Evolutionary conservation across 2,888 invertebrate species (phyloP).

Genomic region (Epistrophella euchroma): DNA sequence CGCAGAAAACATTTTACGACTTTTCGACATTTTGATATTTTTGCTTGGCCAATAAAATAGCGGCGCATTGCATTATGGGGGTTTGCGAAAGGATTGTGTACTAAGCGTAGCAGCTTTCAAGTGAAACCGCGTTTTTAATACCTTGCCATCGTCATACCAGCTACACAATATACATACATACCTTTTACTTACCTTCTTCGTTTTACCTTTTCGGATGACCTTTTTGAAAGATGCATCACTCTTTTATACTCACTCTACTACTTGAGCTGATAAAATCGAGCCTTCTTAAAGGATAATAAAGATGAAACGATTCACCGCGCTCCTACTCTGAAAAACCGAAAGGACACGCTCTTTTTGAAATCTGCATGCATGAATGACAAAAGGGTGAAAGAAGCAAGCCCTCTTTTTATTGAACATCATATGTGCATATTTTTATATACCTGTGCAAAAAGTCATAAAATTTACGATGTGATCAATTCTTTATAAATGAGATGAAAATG

Average conservation of each 20-base stretch:
- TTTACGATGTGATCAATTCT: conserved; percentile 62
- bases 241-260: conserved; percentile 28
- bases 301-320: conserved; percentile 66
- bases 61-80: conserved; percentile 41
- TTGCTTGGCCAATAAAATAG: conserved; percentile 74
- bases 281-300: conserved; percentile 73
- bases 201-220: conserved; percentile 51
- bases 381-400: conserved; percentile 52
- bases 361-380: conserved; percentile 38
- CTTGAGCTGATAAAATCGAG: conserved; percentile 67
- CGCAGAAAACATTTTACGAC: conserved; percentile 69
- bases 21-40: conserved; percentile 75
- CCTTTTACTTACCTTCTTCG: not conserved
- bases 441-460: conserved; percentile 64
- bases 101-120: conserved; percentile 57
- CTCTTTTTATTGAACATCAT: conserved; percentile 34
- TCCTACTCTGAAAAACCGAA: not conserved
- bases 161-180: not conserved
- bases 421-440: conserved; percentile 33
- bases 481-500: conserved; percentile 6
- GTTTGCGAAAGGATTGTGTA: conserved; percentile 50
- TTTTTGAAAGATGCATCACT: conserved; percentile 63
- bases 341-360: conserved; percentile 40
- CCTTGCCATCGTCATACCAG: not conserved
- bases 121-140: conserved; percentile 69